phyloP scores from a whole-genome alignment of 2,113 vertebrate species.

The Phalacrocorax carbo region DNA sequence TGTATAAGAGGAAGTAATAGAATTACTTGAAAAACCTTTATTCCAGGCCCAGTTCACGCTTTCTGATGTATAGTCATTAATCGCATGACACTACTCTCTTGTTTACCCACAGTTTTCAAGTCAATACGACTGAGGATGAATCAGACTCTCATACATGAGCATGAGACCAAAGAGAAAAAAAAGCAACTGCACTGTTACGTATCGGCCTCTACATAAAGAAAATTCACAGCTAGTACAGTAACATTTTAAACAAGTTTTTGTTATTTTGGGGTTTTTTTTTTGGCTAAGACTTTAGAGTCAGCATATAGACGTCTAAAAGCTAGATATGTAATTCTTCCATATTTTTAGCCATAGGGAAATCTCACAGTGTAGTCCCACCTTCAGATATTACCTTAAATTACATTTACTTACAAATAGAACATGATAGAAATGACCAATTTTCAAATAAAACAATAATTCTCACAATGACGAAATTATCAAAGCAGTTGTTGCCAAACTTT shows the following conservation, averaged over 20 bases:
- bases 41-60: background rate
- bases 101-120: background rate
- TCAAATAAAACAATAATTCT: background rate
- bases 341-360: background rate
- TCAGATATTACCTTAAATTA: background rate
- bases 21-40: slow-evolving; percentile 34
- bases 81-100: background rate
- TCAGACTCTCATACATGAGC: background rate
- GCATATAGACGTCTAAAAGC: background rate
- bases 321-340: background rate
- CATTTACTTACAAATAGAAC: background rate
- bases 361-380: background rate
- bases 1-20: background rate
- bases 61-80: background rate
- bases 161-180: background rate
- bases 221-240: background rate
- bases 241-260: background rate
- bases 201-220: background rate
- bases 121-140: background rate
- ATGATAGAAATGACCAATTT: background rate
- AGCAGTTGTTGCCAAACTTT: slow-evolving; percentile 24
- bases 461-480: slow-evolving; percentile 39
- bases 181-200: fast-evolving
- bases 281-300: background rate
- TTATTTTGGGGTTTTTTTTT: background rate